A percentile compares a stretch with the other conserved stretches of the same genome.
Evolutionary conservation across 2,113 vertebrate species (phyloP).

Genomic region (Nematolebias whitei): DNA sequence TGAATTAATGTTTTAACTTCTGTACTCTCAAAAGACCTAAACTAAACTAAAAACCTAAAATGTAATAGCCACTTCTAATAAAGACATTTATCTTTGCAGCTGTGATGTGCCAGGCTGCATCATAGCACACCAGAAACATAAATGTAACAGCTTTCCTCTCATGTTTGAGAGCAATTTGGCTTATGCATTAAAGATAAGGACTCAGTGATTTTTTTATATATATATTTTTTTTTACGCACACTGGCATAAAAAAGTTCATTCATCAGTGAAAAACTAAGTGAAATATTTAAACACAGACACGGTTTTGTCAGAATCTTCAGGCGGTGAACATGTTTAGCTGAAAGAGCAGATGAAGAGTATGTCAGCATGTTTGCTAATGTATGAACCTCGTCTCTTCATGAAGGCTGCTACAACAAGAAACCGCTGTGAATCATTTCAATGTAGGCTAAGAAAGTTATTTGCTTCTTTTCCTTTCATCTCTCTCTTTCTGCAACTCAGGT

Average conservation of each 20-base stretch:
- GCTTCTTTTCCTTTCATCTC: constrained; percentile 28
- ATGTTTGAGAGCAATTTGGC: no score
- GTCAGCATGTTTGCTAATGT: neutral
- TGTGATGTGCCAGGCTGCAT: no score
- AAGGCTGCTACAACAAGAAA: constrained; percentile 2
- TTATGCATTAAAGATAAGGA: neutral
- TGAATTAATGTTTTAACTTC: no score
- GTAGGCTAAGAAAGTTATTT: constrained; percentile 17
- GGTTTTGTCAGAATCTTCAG: neutral
- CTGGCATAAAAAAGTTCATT: neutral
- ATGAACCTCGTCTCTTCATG: neutral
- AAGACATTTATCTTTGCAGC: no score
- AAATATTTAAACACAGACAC: neutral
- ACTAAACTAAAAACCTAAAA: no score
- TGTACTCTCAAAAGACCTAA: no score
- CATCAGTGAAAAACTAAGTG: neutral
- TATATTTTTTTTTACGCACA: no score
- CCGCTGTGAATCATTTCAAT: constrained; percentile 8
- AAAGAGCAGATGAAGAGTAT: neutral
- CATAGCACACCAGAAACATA: no score
- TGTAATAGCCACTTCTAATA: no score
- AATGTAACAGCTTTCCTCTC: no score
- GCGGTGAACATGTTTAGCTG: neutral
- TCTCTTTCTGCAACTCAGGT: constrained; percentile 13
- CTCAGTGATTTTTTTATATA: neutral